Base-by-base conservation (phyloP, 2,888 invertebrate species). In the Pyrrhia umbra region DNA sequence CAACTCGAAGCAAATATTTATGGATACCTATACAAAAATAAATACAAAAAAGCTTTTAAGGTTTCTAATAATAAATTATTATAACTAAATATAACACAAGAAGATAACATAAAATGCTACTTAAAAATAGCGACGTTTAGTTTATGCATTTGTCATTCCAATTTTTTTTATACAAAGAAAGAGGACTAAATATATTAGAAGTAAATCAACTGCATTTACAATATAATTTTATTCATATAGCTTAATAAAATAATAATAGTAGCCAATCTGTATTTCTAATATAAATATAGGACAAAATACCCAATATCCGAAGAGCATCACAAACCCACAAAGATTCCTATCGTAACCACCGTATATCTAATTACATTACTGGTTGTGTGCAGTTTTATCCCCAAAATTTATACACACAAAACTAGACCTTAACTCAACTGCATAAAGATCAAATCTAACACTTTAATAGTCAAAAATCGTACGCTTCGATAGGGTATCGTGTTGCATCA, bases 261-360 rank as follows among this genome's bases (percentile, higher is more conserved):
- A 37, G 9, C 9, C 8, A 30, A 45, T 40, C 27, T 20, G 40
- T 37, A 42, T 70, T 50, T 16, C 23, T 51, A 43, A 47, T 69
- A 49, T 62, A 23, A 67, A 52, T 62, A 54, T 37, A 16, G 34
- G 25, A 30, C 18, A 46, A 55, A 62, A 77, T 68, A 68, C 62
- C 63, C 58, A 64, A 68, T 61, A 60, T 39, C 57, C 54, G 25
- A 71, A 61, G n/a, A 61, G 51, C 62, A 60, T 54, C 34, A 64
- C 57, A 67, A 72, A 76, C 68, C 77, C 80, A 68, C 75, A 79
- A 73, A 82, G 79, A 81, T 77, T 78, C 70, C 42, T 83, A 82
- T 83, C 76, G 63, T 65, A 68, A 70, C 51, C 65, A 65, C 76
- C 72, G 70, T 68, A 79, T 83, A 86, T 83, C 81, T 85, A 80